These are phyloP conservation scores for Drosophila teissieri DNA, from an alignment of 1,140 invertebrate genomes.

Conservation along the genomic window DNA sequence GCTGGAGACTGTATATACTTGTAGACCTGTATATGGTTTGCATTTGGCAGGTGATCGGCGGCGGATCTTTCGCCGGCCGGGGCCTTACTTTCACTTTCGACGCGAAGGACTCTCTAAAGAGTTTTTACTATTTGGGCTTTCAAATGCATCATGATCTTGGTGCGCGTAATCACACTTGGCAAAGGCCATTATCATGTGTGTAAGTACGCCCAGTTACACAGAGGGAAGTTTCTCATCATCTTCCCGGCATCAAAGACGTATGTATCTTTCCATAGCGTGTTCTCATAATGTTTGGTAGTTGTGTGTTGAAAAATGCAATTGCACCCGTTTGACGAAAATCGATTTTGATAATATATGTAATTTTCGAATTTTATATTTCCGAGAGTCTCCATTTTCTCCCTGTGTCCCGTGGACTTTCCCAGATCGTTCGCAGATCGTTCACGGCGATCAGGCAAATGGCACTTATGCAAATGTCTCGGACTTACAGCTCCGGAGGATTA, in stretches of 20 bases:
- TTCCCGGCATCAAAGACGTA: too few species aligned
- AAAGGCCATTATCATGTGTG: conserved; percentile 64
- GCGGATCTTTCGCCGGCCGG: conserved; percentile 43
- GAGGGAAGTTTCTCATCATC: not conserved
- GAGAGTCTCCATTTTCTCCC: not conserved
- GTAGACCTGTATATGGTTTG: conserved; percentile 22
- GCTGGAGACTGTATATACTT: not conserved
- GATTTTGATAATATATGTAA: not conserved
- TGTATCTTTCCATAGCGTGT: too few species aligned
- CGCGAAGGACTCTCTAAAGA: conserved; percentile 65
- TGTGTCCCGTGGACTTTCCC: conserved; percentile 16
- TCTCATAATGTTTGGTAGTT: too few species aligned
- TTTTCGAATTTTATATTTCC: not conserved
- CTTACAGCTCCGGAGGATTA: conserved; percentile 22
- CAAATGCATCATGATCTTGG: conserved; percentile 81
- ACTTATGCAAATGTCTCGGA: conserved; percentile 63
- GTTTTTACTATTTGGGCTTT: conserved; percentile 69
- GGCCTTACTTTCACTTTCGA: conserved; percentile 72
- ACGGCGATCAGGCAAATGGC: conserved; percentile 28
- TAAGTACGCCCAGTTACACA: conserved; percentile 44
- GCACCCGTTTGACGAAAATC: too few species aligned
- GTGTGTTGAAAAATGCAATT: too few species aligned
- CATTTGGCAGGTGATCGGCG: conserved; percentile 59
- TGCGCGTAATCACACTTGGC: conserved; percentile 70
- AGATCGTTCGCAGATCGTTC: conserved; percentile 40